Percentiles rank a stretch among this genome's conserved stretches.
These are phyloP conservation scores for Caracal caracal DNA, from an alignment of 2,113 vertebrate genomes.

Conservation along the genomic window DNA sequence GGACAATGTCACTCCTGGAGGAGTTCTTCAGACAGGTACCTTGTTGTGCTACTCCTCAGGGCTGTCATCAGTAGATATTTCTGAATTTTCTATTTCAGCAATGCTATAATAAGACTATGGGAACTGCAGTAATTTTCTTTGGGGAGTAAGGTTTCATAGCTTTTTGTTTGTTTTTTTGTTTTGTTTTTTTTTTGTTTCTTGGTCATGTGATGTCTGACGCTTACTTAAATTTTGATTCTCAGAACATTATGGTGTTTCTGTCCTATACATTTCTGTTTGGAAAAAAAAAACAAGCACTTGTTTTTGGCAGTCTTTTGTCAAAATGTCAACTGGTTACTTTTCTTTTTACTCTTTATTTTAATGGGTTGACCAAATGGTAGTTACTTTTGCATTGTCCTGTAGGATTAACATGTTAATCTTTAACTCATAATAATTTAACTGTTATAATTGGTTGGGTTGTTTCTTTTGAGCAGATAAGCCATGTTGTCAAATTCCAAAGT, in stretches of 20 bases:
- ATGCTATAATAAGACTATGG: not conserved
- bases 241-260: not conserved
- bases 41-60: not conserved
- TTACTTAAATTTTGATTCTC: not conserved
- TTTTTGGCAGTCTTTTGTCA: not conserved
- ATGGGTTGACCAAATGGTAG: not conserved
- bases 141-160: not conserved
- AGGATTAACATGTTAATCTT: not conserved
- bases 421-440: not conserved
- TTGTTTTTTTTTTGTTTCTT: not conserved
- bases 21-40: slow-evolving; percentile 98
- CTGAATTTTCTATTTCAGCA: not conserved
- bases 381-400: not conserved
- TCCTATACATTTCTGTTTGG: not conserved
- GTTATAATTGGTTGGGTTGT: not conserved
- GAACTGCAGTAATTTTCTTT: not conserved
- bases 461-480: not conserved
- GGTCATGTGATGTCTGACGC: not conserved
- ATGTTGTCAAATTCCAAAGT: not conserved
- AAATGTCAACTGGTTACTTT: not conserved
- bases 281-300: not conserved
- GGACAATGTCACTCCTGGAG: slow-evolving; percentile 97
- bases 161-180: not conserved
- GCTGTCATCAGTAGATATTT: not conserved
- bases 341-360: not conserved